Evolutionary conservation across 2,113 vertebrate species (phyloP).

Genomic region (Pleuronectes platessa): DNA sequence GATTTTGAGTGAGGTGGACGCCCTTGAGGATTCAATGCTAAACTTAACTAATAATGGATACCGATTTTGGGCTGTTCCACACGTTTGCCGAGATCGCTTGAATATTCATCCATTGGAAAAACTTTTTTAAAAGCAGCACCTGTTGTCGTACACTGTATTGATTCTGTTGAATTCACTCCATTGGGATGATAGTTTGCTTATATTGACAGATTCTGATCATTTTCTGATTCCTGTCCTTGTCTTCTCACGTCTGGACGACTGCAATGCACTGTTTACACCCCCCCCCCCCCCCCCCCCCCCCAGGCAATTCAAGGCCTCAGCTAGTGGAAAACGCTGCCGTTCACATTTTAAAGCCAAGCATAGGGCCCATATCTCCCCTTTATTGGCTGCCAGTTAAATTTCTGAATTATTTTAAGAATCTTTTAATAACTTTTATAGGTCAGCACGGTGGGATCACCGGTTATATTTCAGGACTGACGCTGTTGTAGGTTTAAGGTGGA

Average conservation of each 20-base stretch:
- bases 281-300: too few species aligned
- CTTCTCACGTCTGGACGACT: not conserved
- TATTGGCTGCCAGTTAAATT: too few species aligned
- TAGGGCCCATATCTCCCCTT: too few species aligned
- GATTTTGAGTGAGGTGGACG: constrained; percentile 32
- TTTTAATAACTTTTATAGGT: too few species aligned
- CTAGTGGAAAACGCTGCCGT: not conserved
- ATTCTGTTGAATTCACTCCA: not conserved
- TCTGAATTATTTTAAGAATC: too few species aligned
- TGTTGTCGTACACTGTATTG: too few species aligned
- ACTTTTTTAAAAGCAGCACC: not conserved
- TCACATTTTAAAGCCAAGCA: not conserved
- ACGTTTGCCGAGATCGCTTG: not conserved
- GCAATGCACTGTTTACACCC: not conserved
- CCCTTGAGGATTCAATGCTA: constrained; percentile 44
- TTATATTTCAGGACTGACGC: too few species aligned
- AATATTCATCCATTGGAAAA: not conserved
- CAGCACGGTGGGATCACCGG: too few species aligned
- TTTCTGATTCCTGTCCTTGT: not conserved
- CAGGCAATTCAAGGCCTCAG: not conserved
- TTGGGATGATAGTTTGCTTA: constrained; percentile 61
- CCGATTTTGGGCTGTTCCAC: not conserved
- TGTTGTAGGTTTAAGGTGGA: too few species aligned
- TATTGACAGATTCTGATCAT: not conserved
- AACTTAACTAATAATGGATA: not conserved